Evolutionary conservation across 2,113 vertebrate species (phyloP).

Genomic region (Oryzias woworae): DNA sequence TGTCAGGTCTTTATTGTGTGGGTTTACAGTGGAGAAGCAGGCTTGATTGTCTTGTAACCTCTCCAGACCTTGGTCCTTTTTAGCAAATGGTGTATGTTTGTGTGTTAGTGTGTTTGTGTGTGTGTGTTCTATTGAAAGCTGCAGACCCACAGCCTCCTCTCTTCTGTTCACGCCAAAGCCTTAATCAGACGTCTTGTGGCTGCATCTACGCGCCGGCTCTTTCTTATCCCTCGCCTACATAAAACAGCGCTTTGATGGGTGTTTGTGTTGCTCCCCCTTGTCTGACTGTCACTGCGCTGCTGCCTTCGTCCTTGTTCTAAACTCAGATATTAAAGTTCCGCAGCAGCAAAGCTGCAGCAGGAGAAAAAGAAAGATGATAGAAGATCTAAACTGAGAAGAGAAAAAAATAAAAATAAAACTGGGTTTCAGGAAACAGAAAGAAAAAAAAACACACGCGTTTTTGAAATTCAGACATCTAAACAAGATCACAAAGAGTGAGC

Average conservation of each 20-base stretch:
- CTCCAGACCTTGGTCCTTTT: slow-evolving; percentile 49
- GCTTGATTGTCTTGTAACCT: slow-evolving; percentile 66
- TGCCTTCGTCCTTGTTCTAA: slow-evolving; percentile 59
- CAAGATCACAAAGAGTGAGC: slow-evolving; percentile 45
- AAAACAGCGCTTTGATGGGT: slow-evolving; percentile 62
- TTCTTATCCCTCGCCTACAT: slow-evolving; percentile 54
- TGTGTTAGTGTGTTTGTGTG: slow-evolving; percentile 6
- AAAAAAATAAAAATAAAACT: slow-evolving; percentile 11
- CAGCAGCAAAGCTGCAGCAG: slow-evolving; percentile 40
- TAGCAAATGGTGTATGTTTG: slow-evolving; percentile 37
- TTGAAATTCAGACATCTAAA: slow-evolving; percentile 54
- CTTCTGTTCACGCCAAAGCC: slow-evolving; percentile 40
- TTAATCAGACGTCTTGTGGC: slow-evolving; percentile 39
- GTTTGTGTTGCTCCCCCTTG: slow-evolving; percentile 63
- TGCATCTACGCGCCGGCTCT: slow-evolving; percentile 30
- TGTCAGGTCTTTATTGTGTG: slow-evolving; percentile 68
- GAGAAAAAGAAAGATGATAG: slow-evolving; percentile 37
- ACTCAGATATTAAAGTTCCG: slow-evolving; percentile 63
- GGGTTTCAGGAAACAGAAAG: slow-evolving; percentile 40
- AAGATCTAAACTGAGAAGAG: slow-evolving; percentile 34
- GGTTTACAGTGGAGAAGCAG: slow-evolving; percentile 53
- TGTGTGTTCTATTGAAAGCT: slow-evolving; percentile 61
- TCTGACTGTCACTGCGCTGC: slow-evolving; percentile 58
- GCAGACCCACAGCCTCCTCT: slow-evolving; percentile 34
- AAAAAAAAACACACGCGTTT: slow-evolving; percentile 49